Conservation (phyloP, 2,888 invertebrate species). For the Lithophane ornitopus region DNA sequence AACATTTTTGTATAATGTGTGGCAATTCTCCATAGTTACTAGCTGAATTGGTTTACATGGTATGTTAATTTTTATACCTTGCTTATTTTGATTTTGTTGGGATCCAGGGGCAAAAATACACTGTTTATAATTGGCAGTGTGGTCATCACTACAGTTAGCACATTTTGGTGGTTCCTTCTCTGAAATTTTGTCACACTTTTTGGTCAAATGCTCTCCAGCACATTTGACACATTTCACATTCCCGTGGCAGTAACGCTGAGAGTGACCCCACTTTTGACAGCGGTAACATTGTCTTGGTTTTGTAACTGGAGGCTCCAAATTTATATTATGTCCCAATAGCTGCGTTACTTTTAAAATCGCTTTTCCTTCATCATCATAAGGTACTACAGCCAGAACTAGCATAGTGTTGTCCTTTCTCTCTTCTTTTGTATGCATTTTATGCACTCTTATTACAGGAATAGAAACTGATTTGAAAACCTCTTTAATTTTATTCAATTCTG, state of each 20-base stretch:
- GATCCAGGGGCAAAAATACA: slow-evolving; percentile 74
- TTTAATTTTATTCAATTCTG: slow-evolving; percentile 71
- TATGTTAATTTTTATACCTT: slow-evolving; percentile 32
- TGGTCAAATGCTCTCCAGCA: slow-evolving; percentile 78
- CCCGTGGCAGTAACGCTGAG: slow-evolving; percentile 81
- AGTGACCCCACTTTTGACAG: slow-evolving; percentile 85
- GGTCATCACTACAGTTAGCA: slow-evolving; percentile 78
- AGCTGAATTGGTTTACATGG: slow-evolving; percentile 41
- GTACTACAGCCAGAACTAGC: slow-evolving; percentile 77
- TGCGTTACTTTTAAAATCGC: slow-evolving; percentile 71
- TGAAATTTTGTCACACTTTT: slow-evolving; percentile 73
- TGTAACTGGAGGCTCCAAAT: slow-evolving; percentile 75
- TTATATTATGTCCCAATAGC: slow-evolving; percentile 73
- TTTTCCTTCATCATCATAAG: slow-evolving; percentile 71
- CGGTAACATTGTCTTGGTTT: slow-evolving; percentile 81
- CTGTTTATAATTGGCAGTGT: slow-evolving; percentile 78
- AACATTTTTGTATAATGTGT: slow-evolving; percentile 52
- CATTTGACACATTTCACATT: slow-evolving; percentile 82
- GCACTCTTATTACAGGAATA: slow-evolving; percentile 77
- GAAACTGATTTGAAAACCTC: slow-evolving; percentile 71
- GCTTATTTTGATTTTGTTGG: slow-evolving; percentile 52
- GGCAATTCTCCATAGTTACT: slow-evolving; percentile 56
- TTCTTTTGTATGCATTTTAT: slow-evolving; percentile 76
- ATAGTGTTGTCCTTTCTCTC: slow-evolving; percentile 66
- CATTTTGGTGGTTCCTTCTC: slow-evolving; percentile 74